Evolutionary conservation across 2,888 invertebrate genomes (phyloP), one percentile per base, ranked within the genome.

Genomic region (Zootermopsis nevadensis): DNA sequence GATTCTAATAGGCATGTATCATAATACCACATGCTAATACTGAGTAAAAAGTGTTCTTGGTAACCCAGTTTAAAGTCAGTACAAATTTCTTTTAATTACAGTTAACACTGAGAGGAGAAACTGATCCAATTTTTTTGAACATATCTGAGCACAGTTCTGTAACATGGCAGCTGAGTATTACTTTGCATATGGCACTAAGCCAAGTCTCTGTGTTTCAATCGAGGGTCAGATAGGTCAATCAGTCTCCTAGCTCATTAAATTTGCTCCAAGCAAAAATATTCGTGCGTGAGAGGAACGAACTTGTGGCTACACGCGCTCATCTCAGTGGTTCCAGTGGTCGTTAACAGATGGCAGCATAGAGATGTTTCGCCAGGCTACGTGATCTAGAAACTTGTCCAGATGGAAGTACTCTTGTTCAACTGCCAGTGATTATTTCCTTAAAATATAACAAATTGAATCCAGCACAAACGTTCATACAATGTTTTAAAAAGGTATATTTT

Each of bases 171-270:
- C 7, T 6, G 8, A 60, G 60, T 6, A 60, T n/a, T 15, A 8
- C 27, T 60, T 60, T 60, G 60, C 60, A 60, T 60, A 60, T 60
- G 60, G 60, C 60, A 60, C 60, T 6, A 27, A 60, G 60, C 60
- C 60, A 60, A 12, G 7, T n/a, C 27, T n/a, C 27, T 60, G 60
- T 60, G 60, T 60, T 60, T 60, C 60, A 60, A 27, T 60, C n/a
- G 27, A 60, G 60, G 60, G 60, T 60, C 60, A 60, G 60, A 60
- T 12, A 60, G 27, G 60, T 27, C 60, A 60, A 60, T 60, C 60
- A n/a, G 60, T 60, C 60, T 60, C n/a, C 27, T 27, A 27, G 60
- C 27, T 60, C 60, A 27, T 60, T 60, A 60, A 60, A 60, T 60
- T 60, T 60, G 60, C 60, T 2, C 60, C 1, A n/a, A 60, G 60